phyloP scores from a whole-genome alignment of 1,140 invertebrate species.

The Drosophila orosa region DNA sequence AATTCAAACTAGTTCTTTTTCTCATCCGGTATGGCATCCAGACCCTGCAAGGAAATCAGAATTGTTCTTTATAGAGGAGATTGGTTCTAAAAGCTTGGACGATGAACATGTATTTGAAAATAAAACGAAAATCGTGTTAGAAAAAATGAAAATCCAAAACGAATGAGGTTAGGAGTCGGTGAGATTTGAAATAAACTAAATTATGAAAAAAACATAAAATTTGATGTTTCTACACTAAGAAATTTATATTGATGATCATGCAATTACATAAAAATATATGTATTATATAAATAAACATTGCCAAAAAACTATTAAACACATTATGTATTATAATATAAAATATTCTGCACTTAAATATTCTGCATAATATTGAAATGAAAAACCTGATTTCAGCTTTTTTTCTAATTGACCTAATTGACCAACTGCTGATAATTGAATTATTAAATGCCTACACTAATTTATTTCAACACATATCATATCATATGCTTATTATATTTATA shows the following conservation, averaged over 20 bases:
- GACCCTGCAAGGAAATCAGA: constrained; percentile 84
- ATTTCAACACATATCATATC: not conserved
- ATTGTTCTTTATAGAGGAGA: constrained; percentile 23
- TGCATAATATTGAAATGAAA: no score
- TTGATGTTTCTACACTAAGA: not conserved
- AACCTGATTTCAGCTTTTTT: not conserved
- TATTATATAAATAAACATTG: no score
- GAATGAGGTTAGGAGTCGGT: not conserved
- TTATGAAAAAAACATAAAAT: not conserved
- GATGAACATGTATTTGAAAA: constrained; percentile 12
- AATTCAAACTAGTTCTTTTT: constrained; percentile 66
- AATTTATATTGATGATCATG: not conserved
- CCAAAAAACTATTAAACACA: no score
- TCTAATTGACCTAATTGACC: not conserved
- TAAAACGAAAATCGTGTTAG: not conserved
- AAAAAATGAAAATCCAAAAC: not conserved
- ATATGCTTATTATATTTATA: no score
- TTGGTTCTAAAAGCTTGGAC: not conserved
- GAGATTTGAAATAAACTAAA: not conserved
- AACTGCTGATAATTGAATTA: no score
- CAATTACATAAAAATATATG: not conserved
- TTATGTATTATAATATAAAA: no score
- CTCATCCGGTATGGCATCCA: constrained; percentile 85
- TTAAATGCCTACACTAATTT: not conserved
- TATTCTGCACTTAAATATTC: no score